A percentile compares a stretch with the other conserved stretches of the same genome.
Conservation (phyloP, 2,888 invertebrate genomes). For the Hymenopus coronatus region DNA sequence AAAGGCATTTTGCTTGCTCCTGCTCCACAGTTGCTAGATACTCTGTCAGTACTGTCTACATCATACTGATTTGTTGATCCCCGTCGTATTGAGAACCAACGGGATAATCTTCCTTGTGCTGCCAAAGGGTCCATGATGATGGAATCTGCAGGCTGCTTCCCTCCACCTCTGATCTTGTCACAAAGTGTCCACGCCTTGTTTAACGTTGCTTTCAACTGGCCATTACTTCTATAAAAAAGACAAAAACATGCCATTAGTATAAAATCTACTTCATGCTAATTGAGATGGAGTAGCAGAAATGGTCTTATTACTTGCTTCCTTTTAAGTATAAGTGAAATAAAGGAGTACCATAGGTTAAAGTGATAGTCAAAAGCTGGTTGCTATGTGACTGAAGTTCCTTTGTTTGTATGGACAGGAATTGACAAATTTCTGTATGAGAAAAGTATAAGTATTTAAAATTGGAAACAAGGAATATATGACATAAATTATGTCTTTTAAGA, state of each 20-base stretch:
- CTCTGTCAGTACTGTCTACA: slow-evolving; percentile 53
- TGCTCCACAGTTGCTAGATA: slow-evolving; percentile 42
- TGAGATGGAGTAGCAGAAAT: too few species aligned
- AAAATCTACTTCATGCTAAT: neutral
- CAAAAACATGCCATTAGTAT: neutral
- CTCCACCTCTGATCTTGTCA: slow-evolving; percentile 67
- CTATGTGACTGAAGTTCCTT: too few species aligned
- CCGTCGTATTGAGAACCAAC: slow-evolving; percentile 87
- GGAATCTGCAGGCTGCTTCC: slow-evolving; percentile 27
- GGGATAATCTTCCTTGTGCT: slow-evolving; percentile 65
- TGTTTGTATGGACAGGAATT: too few species aligned
- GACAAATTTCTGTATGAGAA: too few species aligned
- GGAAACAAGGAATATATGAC: too few species aligned
- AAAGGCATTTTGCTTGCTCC: slow-evolving; percentile 67
- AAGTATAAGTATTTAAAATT: too few species aligned
- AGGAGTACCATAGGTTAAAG: too few species aligned
- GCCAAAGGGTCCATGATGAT: slow-evolving; percentile 33
- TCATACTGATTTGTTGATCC: slow-evolving; percentile 83
- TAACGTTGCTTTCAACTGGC: slow-evolving; percentile 74
- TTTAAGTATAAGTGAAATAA: too few species aligned
- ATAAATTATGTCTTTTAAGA: too few species aligned
- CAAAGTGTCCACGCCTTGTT: slow-evolving; percentile 79
- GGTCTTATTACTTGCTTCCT: too few species aligned
- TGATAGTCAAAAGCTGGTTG: too few species aligned
- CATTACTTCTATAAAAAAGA: slow-evolving; percentile 61